phyloP scores from a whole-genome alignment of 2,888 invertebrate species.

The Acanthosepion esculentum region DNA sequence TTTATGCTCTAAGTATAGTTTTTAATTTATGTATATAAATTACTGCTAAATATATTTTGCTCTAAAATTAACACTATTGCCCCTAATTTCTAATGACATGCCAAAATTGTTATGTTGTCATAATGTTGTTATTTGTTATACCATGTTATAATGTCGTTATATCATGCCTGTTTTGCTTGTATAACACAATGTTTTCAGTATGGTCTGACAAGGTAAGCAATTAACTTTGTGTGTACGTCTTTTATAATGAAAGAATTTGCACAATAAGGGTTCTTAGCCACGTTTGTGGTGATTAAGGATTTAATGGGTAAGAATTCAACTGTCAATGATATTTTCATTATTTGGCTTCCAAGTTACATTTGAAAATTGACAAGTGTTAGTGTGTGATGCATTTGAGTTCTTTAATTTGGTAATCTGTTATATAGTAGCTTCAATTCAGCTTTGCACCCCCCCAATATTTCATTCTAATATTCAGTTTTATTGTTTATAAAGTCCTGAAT shows the following conservation, averaged over 20 bases:
- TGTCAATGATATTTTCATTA: background rate
- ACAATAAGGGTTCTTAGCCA: background rate
- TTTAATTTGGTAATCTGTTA: too few relatives aligned
- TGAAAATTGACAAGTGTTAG: background rate
- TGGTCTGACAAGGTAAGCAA: background rate
- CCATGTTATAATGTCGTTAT: background rate
- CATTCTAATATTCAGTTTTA: too few relatives aligned
- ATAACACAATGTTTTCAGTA: background rate
- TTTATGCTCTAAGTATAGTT: background rate
- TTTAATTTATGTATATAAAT: background rate
- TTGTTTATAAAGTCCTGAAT: too few relatives aligned
- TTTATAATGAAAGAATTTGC: background rate
- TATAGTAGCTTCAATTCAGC: too few relatives aligned
- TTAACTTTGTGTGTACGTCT: background rate
- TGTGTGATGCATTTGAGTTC: background rate
- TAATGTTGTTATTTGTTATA: too few relatives aligned
- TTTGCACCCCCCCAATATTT: too few relatives aligned
- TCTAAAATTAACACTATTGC: background rate
- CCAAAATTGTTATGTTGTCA: background rate
- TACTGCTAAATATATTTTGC: background rate
- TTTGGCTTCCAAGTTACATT: background rate
- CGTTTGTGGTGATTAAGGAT: background rate
- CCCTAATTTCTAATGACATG: constrained; percentile 23
- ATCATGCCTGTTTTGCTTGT: background rate
- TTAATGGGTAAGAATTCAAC: background rate